Evolutionary conservation across 1,140 invertebrate species (phyloP), one percentile per base, ranked within the genome.

Genomic region (Leucophenga varia): DNA sequence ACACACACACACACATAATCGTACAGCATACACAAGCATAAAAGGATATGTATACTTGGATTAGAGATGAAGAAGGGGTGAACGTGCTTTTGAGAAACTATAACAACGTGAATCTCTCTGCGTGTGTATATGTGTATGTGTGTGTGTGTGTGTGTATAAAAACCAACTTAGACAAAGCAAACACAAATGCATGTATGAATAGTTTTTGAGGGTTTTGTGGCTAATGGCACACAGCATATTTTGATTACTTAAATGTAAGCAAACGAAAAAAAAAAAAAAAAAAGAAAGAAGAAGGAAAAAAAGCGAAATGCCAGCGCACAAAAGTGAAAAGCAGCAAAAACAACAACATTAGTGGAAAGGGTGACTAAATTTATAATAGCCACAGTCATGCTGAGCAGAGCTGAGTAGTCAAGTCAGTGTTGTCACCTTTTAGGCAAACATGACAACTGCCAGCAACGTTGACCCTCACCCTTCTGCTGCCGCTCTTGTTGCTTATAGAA

Each of bases 221-320:
- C 37, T 18, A 42, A 61, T 65, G 46, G 54, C n/a, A n/a, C n/a
- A n/a, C n/a, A 65, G 64, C 63, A 65, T 65, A 65, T 65, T 65
- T 65, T 65, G 63, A 65, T 65, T 65, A 65, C 63, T 65, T 65
- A 65, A 65, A 67, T 65, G 63, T 57, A 65, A 63, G 49, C 51
- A 55, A 48, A 22, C 38, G 38, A 20, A 39, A 54, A n/a, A 36
- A 59, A 2, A 44, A 52, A 18, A 20, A 30, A 35, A 25, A 47
- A 38, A 10, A 25, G 22, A 25, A 25, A 25, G 22, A 5, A 25
- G 42, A 18, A 36, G 59, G 39, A 47, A 52, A 52, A 43, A 59
- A 49, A 52, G 39, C 50, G 32, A 31, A 20, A 38, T 25, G 22
- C 22, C 22, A 25, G 22, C 22, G 10, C 22, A 25, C 22, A 25